These are phyloP conservation scores for Parus major DNA, from an alignment of 2,113 vertebrate genomes.

Conservation along the genomic window DNA sequence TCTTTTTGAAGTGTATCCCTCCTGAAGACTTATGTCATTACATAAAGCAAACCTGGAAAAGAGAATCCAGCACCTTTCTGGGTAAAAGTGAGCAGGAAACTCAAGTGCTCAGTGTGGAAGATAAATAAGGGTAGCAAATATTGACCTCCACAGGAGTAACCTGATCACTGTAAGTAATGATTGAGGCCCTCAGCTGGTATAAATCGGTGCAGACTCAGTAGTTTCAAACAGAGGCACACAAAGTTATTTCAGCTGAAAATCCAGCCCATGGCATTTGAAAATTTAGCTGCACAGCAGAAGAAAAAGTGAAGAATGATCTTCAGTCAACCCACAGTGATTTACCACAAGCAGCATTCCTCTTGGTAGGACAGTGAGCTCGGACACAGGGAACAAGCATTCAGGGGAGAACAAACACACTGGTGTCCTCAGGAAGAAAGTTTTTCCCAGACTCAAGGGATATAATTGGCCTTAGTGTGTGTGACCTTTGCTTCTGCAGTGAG, in stretches of 20 bases:
- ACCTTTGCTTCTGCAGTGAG: background rate
- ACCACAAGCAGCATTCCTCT: background rate
- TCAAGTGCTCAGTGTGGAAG: background rate
- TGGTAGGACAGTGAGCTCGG: rapidly evolving
- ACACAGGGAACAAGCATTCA: background rate
- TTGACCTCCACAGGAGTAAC: background rate
- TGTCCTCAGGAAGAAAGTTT: background rate
- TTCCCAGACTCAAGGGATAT: background rate
- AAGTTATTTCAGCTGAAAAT: conserved; percentile 15
- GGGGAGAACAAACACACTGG: background rate
- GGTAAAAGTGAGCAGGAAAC: background rate
- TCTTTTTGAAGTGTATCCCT: background rate
- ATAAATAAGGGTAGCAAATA: background rate
- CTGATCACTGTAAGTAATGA: background rate
- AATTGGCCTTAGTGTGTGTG: background rate
- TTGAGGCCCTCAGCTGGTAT: background rate
- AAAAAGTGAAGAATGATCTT: background rate
- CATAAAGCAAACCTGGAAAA: background rate
- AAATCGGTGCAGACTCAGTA: background rate
- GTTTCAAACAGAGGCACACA: background rate
- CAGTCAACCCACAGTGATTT: background rate
- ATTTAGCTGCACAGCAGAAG: background rate
- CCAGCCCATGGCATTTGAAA: background rate
- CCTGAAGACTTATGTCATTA: background rate
- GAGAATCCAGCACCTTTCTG: background rate